Evolutionary conservation across 2,797 vertebrate genomes (phyloP), one percentile per base, ranked within the genome.

Genomic region (Anabacerthia variegaticeps): DNA sequence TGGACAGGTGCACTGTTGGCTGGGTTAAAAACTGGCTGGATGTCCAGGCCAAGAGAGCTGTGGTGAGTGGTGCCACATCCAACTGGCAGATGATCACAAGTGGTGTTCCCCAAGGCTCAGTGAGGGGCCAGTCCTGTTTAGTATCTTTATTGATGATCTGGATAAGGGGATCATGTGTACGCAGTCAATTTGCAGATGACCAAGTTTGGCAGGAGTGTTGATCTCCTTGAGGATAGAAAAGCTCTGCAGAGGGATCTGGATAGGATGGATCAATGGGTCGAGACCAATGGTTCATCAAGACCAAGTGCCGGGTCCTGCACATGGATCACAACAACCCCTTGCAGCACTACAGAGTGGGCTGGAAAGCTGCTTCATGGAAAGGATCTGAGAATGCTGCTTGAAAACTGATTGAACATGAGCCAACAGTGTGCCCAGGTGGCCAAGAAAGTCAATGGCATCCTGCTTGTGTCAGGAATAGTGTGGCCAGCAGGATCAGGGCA

Each of bases 101-200:
- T 3, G 51, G 15, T 13, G 2, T 4, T 44, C 12, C 12, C 23
- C 67, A 51, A 6, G 32, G 27, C 16, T 44, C 12, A 11, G 18
- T 4, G 13, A 36, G 9, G 10, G 28, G 7, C 22, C 51, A 65
- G 58, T 23, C 2, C 43, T 43, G 43, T 43, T 65, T 44, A 24
- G 32, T 24, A 9, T 9, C 6, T 36, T 67, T 24, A 11, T 37
- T 0, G 0, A 14, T 4, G 37, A n/a, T 20, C 36, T 56, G 43
- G 12, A 16, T 28, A 20, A 58, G 12, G 2, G 23, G 13, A 58
- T n/a, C n/a, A 24, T 12, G 6, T 1, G 6, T 14, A 44, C 5
- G 79, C 22, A 56, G 10, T 23, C 66, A 71, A 15, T 71, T 26
- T 43, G 44, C 27, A 51, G 67, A 20, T 28, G 36, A 58, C 3